Evolutionary conservation across 1,140 invertebrate species (phyloP), one percentile per base, ranked within the genome.

Genomic region (Cherax destructor): DNA sequence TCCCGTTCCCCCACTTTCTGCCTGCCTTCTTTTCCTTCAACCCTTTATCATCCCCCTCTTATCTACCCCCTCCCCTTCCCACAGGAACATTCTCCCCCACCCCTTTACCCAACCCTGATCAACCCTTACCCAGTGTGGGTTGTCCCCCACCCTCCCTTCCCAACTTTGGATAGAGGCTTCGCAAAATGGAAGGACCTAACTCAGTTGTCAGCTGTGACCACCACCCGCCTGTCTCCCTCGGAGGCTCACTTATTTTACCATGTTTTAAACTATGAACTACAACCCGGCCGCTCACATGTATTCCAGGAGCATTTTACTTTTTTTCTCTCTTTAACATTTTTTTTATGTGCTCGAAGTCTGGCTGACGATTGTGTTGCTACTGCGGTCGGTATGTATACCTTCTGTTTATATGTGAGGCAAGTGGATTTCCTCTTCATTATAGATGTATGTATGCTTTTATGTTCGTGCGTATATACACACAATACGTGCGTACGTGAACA

Each of bases 211-310:
- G 83, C 18, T 84, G 85, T 30, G 52, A 49, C 49, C 41, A 78
- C 50, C 85, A 87, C 52, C 56, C 9, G 76, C n/a, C 50, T 87
- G 24, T 59, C 52, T 52, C 52, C 52, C 74, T 65, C 74, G 11
- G 72, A 24, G 16, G 9, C 13, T 16, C 76, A 24, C 41, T 47
- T n/a, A 24, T 74, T 56, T 21, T 30, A 61, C 18, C 85, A 56
- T 24, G 76, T 78, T 87, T 87, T 78, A 59, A 87, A 74, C 16
- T 87, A 87, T 87, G 13, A 78, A 30, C 49, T 61, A 47, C 74
- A 69, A 69, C 61, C 56, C 47, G 5, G 49, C 24, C 72, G 52
- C 50, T 56, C n/a, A 59, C 47, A 78, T 78, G 72, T 30, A 59
- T 78, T 86, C 85, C 24, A 78, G 74, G n/a, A 30, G 3, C 24